Evolutionary conservation across 2,797 vertebrate genomes (phyloP).

Genomic region (Enteromius trimaculatus): DNA sequence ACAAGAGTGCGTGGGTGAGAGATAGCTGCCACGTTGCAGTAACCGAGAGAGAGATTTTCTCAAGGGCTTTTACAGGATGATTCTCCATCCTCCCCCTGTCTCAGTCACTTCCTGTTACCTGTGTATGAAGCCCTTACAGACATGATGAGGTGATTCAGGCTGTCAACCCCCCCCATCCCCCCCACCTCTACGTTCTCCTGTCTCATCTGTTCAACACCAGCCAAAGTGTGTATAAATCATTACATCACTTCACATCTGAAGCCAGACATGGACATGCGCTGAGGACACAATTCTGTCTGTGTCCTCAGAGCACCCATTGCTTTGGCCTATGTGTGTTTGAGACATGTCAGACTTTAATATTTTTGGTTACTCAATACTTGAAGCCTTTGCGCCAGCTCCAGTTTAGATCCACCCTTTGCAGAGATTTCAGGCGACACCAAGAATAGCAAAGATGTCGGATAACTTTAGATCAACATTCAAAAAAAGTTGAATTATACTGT

Average conservation of each 20-base stretch:
- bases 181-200: conserved; percentile 17
- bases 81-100: conserved; percentile 35
- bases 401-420: background rate
- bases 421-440: background rate
- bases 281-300: conserved; percentile 30
- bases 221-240: conserved; percentile 36
- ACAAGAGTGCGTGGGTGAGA: conserved; percentile 43
- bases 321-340: background rate
- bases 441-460: background rate
- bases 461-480: background rate
- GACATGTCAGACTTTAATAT: conserved; percentile 16
- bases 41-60: conserved; percentile 25
- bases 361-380: background rate
- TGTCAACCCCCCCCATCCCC: conserved; percentile 27
- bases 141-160: conserved; percentile 47
- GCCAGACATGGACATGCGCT: background rate
- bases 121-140: conserved; percentile 36
- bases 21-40: conserved; percentile 12
- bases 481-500: background rate
- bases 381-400: background rate
- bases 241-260: conserved; percentile 38
- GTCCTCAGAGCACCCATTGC: conserved; percentile 17
- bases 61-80: conserved; percentile 36
- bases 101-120: conserved; percentile 49
- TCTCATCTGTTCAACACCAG: conserved; percentile 36